These are phyloP conservation scores for Drosophila rhopaloa DNA, from an alignment of 1,140 invertebrate genomes.

Conservation along the genomic window DNA sequence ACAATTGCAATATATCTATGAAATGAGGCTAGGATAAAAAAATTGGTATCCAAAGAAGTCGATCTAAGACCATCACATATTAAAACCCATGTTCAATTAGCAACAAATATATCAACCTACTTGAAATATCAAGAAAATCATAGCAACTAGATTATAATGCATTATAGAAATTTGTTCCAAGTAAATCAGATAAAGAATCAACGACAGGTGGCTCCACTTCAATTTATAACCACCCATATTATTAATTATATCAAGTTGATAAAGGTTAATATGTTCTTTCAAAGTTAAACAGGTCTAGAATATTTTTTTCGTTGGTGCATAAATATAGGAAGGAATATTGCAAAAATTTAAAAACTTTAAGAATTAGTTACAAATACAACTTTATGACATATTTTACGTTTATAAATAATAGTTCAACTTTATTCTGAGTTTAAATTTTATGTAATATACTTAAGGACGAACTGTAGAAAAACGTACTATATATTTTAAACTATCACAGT, in stretches of 20 bases:
- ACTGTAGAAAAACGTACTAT: too few relatives aligned
- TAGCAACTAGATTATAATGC: background rate
- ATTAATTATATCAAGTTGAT: conserved; percentile 19
- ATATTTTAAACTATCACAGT: background rate
- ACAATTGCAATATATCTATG: background rate
- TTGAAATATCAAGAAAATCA: background rate
- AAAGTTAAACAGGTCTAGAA: background rate
- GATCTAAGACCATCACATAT: background rate
- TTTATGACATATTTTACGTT: too few relatives aligned
- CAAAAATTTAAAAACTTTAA: background rate
- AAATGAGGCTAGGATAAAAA: too few relatives aligned
- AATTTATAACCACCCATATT: conserved; percentile 6
- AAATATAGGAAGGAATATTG: background rate
- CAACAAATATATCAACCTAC: background rate
- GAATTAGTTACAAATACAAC: background rate
- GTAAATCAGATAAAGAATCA: conserved; percentile 11
- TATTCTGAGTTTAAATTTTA: too few relatives aligned
- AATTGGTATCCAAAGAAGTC: background rate
- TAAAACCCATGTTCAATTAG: too few relatives aligned
- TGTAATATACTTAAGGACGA: too few relatives aligned
- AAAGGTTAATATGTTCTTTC: background rate
- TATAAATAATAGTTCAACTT: too few relatives aligned
- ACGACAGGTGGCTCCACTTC: conserved; percentile 34
- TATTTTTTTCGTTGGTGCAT: background rate
- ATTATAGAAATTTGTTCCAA: conserved; percentile 16